These are phyloP conservation scores for Phenganax subtilis DNA, from an alignment of 92 coral and sea anemone species.

Conservation along the genomic window DNA sequence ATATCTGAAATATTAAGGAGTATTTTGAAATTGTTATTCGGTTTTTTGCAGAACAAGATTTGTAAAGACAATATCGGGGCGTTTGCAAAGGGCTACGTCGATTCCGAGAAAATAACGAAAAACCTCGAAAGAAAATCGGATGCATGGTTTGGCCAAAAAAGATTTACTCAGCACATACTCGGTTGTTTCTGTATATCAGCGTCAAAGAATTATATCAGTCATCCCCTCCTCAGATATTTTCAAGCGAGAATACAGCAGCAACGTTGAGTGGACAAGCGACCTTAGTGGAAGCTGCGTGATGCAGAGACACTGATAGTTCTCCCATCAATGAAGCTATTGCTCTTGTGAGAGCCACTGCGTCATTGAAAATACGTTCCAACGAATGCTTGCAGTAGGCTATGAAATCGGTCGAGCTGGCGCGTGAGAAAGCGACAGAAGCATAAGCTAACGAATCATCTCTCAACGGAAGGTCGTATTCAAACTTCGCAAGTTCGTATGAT, in stretches of 20 bases:
- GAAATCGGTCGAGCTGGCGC: background rate
- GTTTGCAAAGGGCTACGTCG: too few relatives aligned
- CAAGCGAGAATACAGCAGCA: background rate
- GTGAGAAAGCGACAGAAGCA: constrained; percentile 21
- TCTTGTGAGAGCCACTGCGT: background rate
- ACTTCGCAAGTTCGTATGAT: constrained; percentile 15
- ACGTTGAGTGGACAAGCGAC: background rate
- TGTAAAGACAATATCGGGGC: too few relatives aligned
- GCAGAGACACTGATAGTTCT: background rate
- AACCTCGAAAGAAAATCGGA: too few relatives aligned
- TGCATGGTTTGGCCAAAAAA: too few relatives aligned
- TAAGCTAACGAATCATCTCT: constrained; percentile 1
- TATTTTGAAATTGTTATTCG: too few relatives aligned
- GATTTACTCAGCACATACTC: too few relatives aligned
- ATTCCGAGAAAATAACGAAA: too few relatives aligned
- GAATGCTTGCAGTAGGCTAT: background rate
- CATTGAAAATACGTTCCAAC: background rate
- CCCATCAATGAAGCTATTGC: background rate
- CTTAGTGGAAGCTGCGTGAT: background rate
- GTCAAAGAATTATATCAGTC: too few relatives aligned
- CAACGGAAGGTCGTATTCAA: constrained; percentile 9
- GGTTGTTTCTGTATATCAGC: too few relatives aligned
- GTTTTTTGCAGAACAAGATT: too few relatives aligned
- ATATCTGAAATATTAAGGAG: too few relatives aligned
- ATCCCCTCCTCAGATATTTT: too few relatives aligned